Evolutionary conservation across 2,888 invertebrate genomes (phyloP).

Genomic region (Orthonychiurus folsomi): DNA sequence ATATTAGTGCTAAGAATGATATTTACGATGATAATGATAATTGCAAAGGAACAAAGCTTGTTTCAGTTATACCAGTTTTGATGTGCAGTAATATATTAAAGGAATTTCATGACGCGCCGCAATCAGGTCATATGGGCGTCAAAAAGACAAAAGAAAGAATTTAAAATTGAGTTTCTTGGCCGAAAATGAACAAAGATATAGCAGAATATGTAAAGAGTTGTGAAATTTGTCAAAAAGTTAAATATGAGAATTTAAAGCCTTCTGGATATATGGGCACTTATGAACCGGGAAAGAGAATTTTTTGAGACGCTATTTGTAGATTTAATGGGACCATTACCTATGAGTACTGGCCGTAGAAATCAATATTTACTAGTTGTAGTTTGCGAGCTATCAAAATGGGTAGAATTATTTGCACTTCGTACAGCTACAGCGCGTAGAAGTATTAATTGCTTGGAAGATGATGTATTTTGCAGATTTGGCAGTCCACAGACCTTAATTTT

Average conservation of each 20-base stretch:
- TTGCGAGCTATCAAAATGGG: conserved; percentile 21
- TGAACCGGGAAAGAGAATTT: conserved; percentile 9
- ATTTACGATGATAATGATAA: no score
- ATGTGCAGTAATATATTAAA: conserved; percentile 18
- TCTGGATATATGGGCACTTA: conserved; percentile 20
- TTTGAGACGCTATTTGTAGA: conserved; percentile 25
- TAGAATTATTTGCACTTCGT: conserved; percentile 21
- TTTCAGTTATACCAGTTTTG: neutral
- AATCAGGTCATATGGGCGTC: conserved; percentile 30
- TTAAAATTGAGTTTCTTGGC: conserved; percentile 23
- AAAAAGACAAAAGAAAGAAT: conserved; percentile 23
- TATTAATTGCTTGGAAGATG: conserved; percentile 14
- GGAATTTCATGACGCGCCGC: conserved; percentile 27
- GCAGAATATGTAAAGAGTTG: conserved; percentile 22
- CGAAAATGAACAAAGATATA: conserved; percentile 27
- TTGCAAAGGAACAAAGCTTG: no score
- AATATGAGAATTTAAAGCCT: conserved; percentile 16
- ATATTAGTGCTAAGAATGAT: no score
- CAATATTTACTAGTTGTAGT: conserved; percentile 21
- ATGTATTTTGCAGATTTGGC: conserved; percentile 23
- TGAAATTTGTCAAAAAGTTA: conserved; percentile 25
- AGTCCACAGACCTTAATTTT: conserved; percentile 14
- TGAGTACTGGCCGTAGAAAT: conserved; percentile 10
- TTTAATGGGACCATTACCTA: conserved; percentile 25
- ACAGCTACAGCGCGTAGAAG: conserved; percentile 16